phyloP scores from a whole-genome alignment of 1,140 invertebrate species.

The Phenacoccus solenopsis region DNA sequence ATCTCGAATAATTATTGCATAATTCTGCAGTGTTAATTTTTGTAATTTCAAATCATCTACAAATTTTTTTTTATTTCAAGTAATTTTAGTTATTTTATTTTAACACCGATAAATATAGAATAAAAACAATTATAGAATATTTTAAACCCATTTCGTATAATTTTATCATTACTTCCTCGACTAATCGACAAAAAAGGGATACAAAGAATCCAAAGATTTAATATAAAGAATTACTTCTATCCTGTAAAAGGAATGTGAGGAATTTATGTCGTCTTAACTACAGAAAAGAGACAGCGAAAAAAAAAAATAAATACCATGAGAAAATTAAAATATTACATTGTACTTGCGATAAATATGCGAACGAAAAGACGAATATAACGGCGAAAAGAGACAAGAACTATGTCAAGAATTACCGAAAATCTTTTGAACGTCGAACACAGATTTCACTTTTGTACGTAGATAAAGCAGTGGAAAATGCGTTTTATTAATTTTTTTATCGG shows the following conservation, averaged over 20 bases:
- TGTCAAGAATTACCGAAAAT: neutral
- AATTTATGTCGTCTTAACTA: neutral
- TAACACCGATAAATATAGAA: no score
- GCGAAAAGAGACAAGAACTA: neutral
- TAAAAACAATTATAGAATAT: no score
- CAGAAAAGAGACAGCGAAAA: neutral
- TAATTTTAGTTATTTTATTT: no score
- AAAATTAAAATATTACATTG: neutral
- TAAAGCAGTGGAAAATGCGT: neutral
- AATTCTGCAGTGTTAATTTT: no score
- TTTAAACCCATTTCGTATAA: neutral
- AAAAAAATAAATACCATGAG: neutral
- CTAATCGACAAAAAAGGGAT: neutral
- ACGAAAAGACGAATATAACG: neutral
- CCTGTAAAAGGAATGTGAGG: neutral
- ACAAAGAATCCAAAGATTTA: neutral
- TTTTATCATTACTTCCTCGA: neutral
- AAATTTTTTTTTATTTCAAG: no score
- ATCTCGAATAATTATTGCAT: no score
- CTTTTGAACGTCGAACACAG: neutral
- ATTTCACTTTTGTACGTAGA: no score
- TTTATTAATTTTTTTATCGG: neutral
- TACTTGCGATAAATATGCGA: neutral
- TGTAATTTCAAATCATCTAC: no score
- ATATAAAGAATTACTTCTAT: neutral